Evolutionary conservation across 2,113 vertebrate genomes (phyloP).

Genomic region (Dromiciops gliroides): DNA sequence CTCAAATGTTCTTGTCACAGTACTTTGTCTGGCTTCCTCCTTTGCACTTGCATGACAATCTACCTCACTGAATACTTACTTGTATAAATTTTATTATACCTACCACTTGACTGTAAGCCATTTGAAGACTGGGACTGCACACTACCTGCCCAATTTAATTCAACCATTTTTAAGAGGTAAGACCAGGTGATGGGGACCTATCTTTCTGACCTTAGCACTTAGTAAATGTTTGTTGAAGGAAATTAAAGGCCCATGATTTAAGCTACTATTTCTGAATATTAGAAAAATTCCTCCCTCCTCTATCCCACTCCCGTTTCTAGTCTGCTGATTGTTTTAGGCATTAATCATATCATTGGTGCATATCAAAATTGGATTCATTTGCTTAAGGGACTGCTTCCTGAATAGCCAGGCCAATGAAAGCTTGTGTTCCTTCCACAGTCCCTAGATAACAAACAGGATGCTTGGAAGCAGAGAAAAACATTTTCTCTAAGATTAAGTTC

Average conservation of each 20-base stretch:
- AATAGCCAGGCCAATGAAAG: not conserved
- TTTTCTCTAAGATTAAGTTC: not conserved
- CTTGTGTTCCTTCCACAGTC: not conserved
- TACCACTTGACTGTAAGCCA: not conserved
- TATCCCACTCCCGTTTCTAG: not conserved
- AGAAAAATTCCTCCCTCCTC: not conserved
- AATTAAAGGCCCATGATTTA: not conserved
- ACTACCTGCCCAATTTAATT: not conserved
- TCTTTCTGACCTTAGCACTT: not conserved
- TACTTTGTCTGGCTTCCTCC: not conserved
- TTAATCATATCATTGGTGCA: not conserved
- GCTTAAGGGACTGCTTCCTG: not conserved
- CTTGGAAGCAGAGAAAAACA: not conserved
- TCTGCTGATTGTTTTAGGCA: not conserved
- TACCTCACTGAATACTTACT: not conserved
- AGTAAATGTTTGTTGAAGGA: not conserved
- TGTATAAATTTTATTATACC: not conserved
- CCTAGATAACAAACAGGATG: not conserved
- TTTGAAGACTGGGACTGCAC: not conserved
- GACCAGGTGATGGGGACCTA: not conserved
- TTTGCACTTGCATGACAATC: not conserved
- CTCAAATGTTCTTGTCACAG: not conserved
- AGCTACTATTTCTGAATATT: not conserved
- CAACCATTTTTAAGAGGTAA: not conserved
- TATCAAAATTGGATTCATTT: not conserved